Percentiles rank a stretch among this genome's conserved stretches.
Conservation (phyloP, 2,888 invertebrate genomes). For the Drosophila siamana region DNA sequence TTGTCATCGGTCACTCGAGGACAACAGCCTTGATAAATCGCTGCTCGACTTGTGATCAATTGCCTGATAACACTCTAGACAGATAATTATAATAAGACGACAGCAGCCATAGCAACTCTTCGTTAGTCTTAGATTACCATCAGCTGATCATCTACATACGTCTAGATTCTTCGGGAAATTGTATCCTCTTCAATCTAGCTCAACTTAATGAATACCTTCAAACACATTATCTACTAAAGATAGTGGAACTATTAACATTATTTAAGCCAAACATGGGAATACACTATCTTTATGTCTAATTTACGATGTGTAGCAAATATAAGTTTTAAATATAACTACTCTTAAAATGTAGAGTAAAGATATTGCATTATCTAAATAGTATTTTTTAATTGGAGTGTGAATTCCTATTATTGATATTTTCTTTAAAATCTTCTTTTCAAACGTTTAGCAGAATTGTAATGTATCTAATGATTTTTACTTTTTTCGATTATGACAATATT, state of each 20-base stretch:
- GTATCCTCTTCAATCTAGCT: background rate
- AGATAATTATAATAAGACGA: constrained; percentile 30
- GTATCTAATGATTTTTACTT: too few species aligned
- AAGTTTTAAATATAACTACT: too few species aligned
- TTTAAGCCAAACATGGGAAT: background rate
- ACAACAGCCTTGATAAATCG: constrained; percentile 42
- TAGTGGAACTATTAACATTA: background rate
- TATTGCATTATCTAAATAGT: too few species aligned
- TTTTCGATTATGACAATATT: too few species aligned
- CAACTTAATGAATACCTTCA: background rate
- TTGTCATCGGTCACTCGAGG: constrained; percentile 34
- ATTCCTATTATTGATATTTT: too few species aligned
- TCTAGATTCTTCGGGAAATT: background rate
- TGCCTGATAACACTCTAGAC: constrained; percentile 42
- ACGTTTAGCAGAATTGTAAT: too few species aligned
- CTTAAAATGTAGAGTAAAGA: too few species aligned
- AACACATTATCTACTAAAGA: background rate
- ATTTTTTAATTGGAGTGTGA: too few species aligned
- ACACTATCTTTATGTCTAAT: too few species aligned
- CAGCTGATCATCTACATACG: background rate
- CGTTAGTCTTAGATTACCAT: background rate
- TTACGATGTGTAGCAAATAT: too few species aligned
- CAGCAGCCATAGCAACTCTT: background rate
- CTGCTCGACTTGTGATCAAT: constrained; percentile 30
- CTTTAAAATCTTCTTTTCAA: too few species aligned